A percentile compares a stretch with the other conserved stretches of the same genome.
Evolutionary conservation across 1,140 invertebrate genomes (phyloP).

Genomic region (Helicoverpa armigera): DNA sequence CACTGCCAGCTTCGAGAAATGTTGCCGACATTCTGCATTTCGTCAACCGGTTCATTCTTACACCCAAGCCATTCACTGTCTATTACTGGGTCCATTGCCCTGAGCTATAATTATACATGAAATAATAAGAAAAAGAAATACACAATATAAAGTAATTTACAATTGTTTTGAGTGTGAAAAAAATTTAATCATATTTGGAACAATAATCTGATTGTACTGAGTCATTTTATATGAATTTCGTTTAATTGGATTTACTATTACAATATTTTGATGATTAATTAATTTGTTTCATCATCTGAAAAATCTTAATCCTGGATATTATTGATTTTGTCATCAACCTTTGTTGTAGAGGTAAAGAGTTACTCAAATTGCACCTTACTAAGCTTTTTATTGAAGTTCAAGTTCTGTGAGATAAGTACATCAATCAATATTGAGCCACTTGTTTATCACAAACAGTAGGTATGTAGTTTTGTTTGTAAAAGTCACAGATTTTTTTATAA

Average conservation of each 20-base stretch:
- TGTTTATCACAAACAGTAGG: slow-evolving; percentile 7
- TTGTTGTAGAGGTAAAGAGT: no score
- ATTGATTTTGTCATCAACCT: no score
- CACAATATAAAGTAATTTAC: background rate
- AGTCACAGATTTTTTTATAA: background rate
- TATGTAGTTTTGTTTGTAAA: slow-evolving; percentile 2
- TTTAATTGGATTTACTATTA: no score
- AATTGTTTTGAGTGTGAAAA: background rate
- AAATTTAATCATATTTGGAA: no score
- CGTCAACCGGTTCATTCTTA: slow-evolving; percentile 77
- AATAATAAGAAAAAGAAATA: background rate
- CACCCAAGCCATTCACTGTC: slow-evolving; percentile 77
- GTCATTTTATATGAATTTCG: no score
- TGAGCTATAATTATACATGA: slow-evolving; percentile 27
- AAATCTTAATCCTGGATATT: no score
- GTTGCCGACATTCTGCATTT: slow-evolving; percentile 71
- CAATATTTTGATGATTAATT: no score
- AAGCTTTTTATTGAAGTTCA: background rate
- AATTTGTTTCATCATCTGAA: no score
- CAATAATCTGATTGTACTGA: no score
- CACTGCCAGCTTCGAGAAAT: slow-evolving; percentile 79
- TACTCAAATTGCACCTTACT: no score
- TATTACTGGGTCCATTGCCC: slow-evolving; percentile 78
- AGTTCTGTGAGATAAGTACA: background rate
- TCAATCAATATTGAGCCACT: background rate